phyloP scores from a whole-genome alignment of 2,888 invertebrate genomes.

The Sarcophaga rosellei region DNA sequence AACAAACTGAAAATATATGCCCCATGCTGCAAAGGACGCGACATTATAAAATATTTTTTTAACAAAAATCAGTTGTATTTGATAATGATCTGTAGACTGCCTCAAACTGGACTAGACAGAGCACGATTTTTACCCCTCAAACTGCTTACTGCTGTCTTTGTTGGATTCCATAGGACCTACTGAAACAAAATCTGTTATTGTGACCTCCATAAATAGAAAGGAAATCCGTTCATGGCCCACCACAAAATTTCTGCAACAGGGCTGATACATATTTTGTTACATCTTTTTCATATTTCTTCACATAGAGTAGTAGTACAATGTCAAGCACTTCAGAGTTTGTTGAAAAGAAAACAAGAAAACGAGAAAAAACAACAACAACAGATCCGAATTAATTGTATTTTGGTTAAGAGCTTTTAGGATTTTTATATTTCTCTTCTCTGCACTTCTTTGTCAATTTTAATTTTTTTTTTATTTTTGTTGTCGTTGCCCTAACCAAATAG shows the following conservation, averaged over 20 bases:
- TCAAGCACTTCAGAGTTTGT: background rate
- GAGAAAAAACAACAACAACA: background rate
- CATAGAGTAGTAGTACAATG: background rate
- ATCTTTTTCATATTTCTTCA: background rate
- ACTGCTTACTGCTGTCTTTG: no score
- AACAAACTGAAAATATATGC: background rate
- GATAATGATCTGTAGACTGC: no score
- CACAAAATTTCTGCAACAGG: background rate
- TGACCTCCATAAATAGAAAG: no score
- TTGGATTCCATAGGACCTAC: no score
- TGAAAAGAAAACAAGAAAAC: background rate
- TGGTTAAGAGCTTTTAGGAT: conserved; percentile 22
- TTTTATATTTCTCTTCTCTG: background rate
- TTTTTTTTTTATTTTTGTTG: background rate
- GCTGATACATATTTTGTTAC: background rate
- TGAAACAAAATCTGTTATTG: no score
- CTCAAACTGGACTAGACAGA: no score
- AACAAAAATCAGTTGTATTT: no score
- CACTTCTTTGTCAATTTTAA: background rate
- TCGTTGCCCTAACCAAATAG: background rate
- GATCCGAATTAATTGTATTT: conserved; percentile 16
- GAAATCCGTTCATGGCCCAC: no score
- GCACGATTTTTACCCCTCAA: no score
- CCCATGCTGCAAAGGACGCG: background rate
- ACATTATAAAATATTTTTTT: no score